A percentile compares a stretch with the other conserved stretches of the same genome.
Evolutionary conservation across 1,140 invertebrate species (phyloP).

Genomic region (Geopemphigus sp.): DNA sequence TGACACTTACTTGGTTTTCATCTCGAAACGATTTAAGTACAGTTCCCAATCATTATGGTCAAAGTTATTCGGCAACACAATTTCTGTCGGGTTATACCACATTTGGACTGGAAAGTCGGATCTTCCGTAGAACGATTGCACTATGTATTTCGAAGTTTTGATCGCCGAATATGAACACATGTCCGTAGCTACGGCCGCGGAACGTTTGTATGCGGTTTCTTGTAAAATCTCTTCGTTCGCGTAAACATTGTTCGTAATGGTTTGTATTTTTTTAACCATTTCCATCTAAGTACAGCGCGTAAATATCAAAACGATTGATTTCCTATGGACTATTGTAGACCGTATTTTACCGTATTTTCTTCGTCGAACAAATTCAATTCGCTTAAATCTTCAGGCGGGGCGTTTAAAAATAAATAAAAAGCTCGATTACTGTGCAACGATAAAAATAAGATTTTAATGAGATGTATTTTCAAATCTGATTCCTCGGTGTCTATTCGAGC

Average conservation of each 20-base stretch:
- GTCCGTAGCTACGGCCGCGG: slow-evolving; percentile 4
- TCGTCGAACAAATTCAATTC: not conserved
- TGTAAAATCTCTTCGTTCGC: not conserved
- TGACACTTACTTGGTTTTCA: not conserved
- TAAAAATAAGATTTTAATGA: not conserved
- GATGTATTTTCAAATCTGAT: not conserved
- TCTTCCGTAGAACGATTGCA: slow-evolving; percentile 27
- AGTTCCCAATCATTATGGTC: slow-evolving; percentile 11
- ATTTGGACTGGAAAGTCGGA: slow-evolving; percentile 1
- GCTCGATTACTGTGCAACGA: not conserved
- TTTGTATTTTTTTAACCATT: not conserved
- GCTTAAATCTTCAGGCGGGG: not conserved
- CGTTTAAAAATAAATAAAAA: not conserved
- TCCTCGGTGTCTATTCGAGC: not conserved
- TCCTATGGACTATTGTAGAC: not conserved
- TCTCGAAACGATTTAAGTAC: not conserved
- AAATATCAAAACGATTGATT: not conserved
- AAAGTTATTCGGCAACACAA: not conserved
- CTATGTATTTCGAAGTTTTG: not conserved
- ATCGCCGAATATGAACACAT: slow-evolving; percentile 11
- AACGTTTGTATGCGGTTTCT: not conserved
- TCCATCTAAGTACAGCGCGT: not conserved
- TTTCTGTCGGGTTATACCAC: slow-evolving; percentile 9
- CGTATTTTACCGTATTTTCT: not conserved
- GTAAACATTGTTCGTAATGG: not conserved